Percentiles rank a stretch among this genome's conserved stretches.
These are phyloP conservation scores for Metallyticus violacea DNA, from an alignment of 2,888 invertebrate genomes.

Conservation along the genomic window DNA sequence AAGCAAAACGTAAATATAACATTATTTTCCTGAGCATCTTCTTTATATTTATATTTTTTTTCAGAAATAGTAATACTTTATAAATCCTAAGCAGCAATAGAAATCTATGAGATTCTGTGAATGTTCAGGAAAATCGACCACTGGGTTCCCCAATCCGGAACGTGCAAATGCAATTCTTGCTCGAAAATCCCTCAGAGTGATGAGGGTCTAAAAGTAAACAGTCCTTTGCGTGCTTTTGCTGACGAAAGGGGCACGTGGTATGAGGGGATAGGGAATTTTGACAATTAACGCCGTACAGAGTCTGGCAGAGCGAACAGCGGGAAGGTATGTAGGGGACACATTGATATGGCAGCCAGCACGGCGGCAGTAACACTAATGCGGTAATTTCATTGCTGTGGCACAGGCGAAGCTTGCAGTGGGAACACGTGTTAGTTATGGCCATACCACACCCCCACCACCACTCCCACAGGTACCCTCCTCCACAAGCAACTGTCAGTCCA, in stretches of 20 bases:
- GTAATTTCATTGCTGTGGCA: constrained; percentile 10
- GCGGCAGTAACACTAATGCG: constrained; percentile 2
- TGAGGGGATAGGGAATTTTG: not conserved
- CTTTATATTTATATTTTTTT: too few species aligned
- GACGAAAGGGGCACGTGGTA: not conserved
- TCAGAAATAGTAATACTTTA: too few species aligned
- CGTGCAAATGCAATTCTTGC: not conserved
- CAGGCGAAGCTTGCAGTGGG: not conserved
- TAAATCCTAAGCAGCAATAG: too few species aligned
- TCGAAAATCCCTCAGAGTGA: not conserved
- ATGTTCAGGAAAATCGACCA: not conserved
- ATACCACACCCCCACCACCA: not conserved
- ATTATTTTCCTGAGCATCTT: too few species aligned
- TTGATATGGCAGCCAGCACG: not conserved
- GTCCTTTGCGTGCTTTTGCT: not conserved
- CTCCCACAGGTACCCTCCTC: not conserved
- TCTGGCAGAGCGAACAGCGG: not conserved
- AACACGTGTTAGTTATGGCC: constrained; percentile 1
- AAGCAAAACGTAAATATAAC: too few species aligned
- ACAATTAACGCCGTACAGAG: not conserved
- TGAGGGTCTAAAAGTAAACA: not conserved
- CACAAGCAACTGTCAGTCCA: not conserved
- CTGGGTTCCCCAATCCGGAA: too few species aligned
- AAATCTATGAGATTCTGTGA: too few species aligned
- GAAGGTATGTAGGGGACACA: not conserved